Evolutionary conservation across 1,140 invertebrate genomes (phyloP).

Genomic region (Drosophila littoralis): DNA sequence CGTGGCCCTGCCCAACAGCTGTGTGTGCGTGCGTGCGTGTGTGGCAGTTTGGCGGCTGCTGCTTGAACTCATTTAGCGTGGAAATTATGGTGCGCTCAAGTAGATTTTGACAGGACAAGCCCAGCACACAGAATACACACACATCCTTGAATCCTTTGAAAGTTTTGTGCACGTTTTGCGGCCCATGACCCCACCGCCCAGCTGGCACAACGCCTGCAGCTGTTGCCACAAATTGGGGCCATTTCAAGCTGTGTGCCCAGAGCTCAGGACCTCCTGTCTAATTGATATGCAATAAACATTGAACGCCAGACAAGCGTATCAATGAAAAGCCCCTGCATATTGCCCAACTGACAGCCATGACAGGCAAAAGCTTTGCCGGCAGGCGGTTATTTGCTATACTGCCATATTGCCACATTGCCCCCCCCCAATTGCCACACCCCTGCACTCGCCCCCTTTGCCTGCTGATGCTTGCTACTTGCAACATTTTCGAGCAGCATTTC

Average conservation of each 20-base stretch:
- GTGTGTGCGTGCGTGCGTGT: conserved; percentile 39
- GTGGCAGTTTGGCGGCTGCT: conserved; percentile 41
- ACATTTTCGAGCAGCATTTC: conserved; percentile 61
- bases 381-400: conserved; percentile 5
- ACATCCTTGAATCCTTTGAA: conserved; percentile 64
- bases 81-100: conserved; percentile 78
- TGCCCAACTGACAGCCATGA: conserved; percentile 55
- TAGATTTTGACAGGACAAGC: conserved; percentile 70
- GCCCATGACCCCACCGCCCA: conserved; percentile 12
- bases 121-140: conserved; percentile 23
- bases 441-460: neutral
- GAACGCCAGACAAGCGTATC: conserved; percentile 55
- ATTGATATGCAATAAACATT: conserved; percentile 81
- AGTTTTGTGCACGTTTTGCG: conserved; percentile 66
- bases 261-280: conserved; percentile 39
- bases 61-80: conserved; percentile 77
- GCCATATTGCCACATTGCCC: neutral
- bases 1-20: conserved; percentile 4
- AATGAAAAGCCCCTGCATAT: conserved; percentile 52
- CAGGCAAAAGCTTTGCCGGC: conserved; percentile 49
- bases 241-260: conserved; percentile 29
- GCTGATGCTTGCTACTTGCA: conserved; percentile 14
- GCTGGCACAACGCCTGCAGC: conserved; percentile 7
- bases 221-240: conserved; percentile 51
- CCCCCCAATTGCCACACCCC: neutral